Percentiles rank a stretch among this genome's conserved stretches.
Evolutionary conservation across 2,113 vertebrate genomes (phyloP).

Genomic region (Rhegmatorhina hoffmannsi): DNA sequence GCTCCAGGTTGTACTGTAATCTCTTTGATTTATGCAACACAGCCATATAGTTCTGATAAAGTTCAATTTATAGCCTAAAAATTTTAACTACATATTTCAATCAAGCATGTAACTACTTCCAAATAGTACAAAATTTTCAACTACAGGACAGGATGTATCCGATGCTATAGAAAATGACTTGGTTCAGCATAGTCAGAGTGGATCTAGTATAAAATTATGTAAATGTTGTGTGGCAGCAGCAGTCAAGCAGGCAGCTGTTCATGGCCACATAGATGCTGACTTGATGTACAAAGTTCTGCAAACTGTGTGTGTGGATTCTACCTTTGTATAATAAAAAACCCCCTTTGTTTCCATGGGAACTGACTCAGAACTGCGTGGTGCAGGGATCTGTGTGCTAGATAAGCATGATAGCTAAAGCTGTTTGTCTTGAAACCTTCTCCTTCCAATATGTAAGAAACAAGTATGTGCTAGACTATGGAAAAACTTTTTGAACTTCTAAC

Average conservation of each 20-base stretch:
- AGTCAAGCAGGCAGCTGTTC: not conserved
- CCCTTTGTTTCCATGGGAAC: not conserved
- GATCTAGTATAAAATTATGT: not conserved
- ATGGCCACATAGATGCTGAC: not conserved
- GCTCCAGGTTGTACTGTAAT: not conserved
- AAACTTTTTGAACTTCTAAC: not conserved
- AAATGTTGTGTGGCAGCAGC: not conserved
- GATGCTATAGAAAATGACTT: not conserved
- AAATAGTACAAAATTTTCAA: not conserved
- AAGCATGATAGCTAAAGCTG: not conserved
- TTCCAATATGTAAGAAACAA: not conserved
- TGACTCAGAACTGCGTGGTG: not conserved
- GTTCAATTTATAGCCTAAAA: not conserved
- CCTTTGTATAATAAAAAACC: not conserved
- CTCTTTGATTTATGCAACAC: not conserved
- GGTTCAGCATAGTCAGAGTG: not conserved
- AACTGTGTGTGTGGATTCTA: not conserved
- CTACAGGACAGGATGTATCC: not conserved
- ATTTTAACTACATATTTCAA: not conserved
- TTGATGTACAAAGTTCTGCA: not conserved
- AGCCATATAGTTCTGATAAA: not conserved
- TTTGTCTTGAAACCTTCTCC: not conserved
- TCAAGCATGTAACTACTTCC: not conserved
- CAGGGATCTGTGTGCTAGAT: not conserved
- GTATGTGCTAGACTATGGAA: not conserved